phyloP scores from a whole-genome alignment of 64 coral and sea anemone species.

The Orbicella faveolata region DNA sequence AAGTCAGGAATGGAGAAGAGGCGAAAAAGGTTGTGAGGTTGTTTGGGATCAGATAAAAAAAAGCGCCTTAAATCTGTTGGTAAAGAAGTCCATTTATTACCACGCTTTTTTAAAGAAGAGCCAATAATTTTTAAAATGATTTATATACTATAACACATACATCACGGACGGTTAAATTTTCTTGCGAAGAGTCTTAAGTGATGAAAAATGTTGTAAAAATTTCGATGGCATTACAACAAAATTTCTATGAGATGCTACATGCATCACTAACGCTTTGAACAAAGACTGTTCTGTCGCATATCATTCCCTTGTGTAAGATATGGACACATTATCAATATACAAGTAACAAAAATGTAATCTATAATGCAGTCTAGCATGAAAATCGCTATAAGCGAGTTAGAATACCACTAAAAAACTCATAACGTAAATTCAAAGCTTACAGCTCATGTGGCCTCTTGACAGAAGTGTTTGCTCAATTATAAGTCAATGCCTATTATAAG shows the following conservation, averaged over 20 bases:
- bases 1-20: no score
- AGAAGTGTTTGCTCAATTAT: no score
- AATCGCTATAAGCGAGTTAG: background rate
- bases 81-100: background rate
- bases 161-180: background rate
- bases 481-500: no score
- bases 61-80: background rate
- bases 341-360: background rate
- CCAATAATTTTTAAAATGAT: background rate
- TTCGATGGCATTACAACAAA: background rate
- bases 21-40: no score
- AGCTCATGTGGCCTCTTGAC: no score
- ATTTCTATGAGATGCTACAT: background rate
- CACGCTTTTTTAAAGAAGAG: background rate
- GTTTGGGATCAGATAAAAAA: no score
- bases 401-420: background rate
- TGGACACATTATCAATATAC: background rate
- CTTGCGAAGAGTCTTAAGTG: background rate
- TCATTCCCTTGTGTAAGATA: background rate
- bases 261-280: no score
- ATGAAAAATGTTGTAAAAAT: background rate
- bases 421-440: no score
- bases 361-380: background rate
- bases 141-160: background rate
- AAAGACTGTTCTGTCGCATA: background rate